A percentile compares a stretch with the other conserved stretches of the same genome.
Evolutionary conservation across 2,797 vertebrate genomes (phyloP).

Genomic region (Prunella strophiata): DNA sequence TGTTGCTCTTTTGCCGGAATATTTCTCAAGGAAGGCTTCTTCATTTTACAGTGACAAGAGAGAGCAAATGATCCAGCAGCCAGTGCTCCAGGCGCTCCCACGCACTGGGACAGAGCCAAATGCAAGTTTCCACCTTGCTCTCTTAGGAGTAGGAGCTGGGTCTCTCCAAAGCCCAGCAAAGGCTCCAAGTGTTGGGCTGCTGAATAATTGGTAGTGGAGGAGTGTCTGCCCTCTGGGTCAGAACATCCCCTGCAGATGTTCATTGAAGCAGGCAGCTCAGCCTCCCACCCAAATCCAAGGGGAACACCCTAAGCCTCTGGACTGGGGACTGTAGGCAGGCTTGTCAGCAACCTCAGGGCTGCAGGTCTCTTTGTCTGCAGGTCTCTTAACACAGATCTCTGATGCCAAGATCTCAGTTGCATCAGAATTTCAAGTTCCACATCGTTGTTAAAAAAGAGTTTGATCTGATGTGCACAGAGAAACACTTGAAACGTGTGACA

Average conservation of each 20-base stretch:
- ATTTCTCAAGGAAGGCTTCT: neutral
- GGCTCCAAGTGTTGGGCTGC: neutral
- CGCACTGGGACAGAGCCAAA: neutral
- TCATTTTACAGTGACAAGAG: neutral
- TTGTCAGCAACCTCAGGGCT: neutral
- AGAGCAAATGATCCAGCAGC: neutral
- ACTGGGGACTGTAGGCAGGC: neutral
- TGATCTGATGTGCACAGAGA: neutral
- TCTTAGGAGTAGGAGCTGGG: neutral
- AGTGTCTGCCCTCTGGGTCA: neutral
- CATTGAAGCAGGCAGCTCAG: neutral
- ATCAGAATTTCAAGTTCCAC: neutral
- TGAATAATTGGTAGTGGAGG: neutral
- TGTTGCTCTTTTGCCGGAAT: neutral
- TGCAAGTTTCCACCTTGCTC: neutral
- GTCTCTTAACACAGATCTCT: neutral
- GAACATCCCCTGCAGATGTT: neutral
- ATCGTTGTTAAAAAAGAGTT: neutral
- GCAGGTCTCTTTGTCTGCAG: neutral
- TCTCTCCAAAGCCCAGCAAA: rapidly evolving
- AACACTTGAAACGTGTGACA: neutral
- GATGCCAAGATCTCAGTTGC: neutral
- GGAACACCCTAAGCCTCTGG: neutral
- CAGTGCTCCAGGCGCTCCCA: rapidly evolving
- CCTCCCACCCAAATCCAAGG: neutral